Evolutionary conservation across 2,888 invertebrate species (phyloP).

Genomic region (Parnassius glacialis): DNA sequence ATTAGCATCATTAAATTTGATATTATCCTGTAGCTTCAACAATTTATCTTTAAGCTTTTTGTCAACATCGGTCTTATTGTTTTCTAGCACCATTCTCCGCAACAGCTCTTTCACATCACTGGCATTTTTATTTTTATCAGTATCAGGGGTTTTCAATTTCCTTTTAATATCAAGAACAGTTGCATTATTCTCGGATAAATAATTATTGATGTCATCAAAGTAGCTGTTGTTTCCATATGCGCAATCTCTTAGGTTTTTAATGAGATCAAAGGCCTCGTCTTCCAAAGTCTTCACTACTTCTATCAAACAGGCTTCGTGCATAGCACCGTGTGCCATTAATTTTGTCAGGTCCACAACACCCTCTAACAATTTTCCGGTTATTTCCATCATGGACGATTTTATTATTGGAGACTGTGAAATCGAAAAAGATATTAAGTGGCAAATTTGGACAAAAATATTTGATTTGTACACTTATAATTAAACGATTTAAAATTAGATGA

Average conservation of each 20-base stretch:
- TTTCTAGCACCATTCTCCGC: constrained; percentile 50
- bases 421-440: background rate
- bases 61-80: constrained; percentile 42
- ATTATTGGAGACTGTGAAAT: constrained; percentile 66
- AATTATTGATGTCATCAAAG: constrained; percentile 41
- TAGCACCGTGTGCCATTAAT: constrained; percentile 71
- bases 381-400: constrained; percentile 70
- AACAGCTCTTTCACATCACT: constrained; percentile 45
- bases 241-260: constrained; percentile 51
- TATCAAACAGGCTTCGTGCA: constrained; percentile 76
- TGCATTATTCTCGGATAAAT: constrained; percentile 56
- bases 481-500: too few species aligned
- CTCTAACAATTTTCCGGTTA: constrained; percentile 60
- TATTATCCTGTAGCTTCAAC: constrained; percentile 42
- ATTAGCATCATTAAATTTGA: constrained; percentile 29
- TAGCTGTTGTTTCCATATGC: constrained; percentile 44
- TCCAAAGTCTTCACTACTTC: constrained; percentile 67
- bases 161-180: constrained; percentile 52
- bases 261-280: constrained; percentile 57
- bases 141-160: constrained; percentile 26
- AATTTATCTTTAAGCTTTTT: constrained; percentile 48
- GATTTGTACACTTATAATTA: too few species aligned
- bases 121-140: constrained; percentile 17
- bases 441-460: background rate
- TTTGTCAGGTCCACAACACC: constrained; percentile 67